phyloP scores from a whole-genome alignment of 2,888 invertebrate genomes.

The Tipula confusa region DNA sequence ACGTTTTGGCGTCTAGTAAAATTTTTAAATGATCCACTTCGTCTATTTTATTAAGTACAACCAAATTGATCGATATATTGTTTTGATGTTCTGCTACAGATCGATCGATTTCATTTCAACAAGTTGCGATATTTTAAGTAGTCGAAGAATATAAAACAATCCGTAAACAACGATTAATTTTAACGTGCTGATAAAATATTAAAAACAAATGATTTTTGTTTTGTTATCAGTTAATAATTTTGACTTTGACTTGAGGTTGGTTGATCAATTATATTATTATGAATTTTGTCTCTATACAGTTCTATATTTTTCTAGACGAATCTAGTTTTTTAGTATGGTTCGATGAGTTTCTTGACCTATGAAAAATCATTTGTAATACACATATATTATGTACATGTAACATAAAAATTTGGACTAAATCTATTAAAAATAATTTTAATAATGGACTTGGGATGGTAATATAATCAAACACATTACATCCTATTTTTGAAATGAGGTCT shows the following conservation, averaged over 20 bases:
- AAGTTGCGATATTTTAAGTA: not conserved
- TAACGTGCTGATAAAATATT: not conserved
- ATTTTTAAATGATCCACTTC: too few species aligned
- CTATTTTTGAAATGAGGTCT: too few species aligned
- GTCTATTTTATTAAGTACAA: too few species aligned
- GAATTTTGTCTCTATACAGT: not conserved
- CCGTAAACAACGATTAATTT: not conserved
- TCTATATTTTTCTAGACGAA: not conserved
- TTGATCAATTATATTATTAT: not conserved
- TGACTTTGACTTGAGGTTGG: not conserved
- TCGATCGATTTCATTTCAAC: not conserved
- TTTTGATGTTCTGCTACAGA: not conserved
- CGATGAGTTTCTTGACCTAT: not conserved
- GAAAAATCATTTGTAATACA: too few species aligned
- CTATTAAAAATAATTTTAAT: too few species aligned
- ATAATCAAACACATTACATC: too few species aligned
- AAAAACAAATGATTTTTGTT: not conserved
- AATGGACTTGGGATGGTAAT: too few species aligned
- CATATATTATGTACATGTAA: too few species aligned
- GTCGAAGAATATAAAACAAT: not conserved
- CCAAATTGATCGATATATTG: not conserved
- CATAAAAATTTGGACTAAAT: too few species aligned
- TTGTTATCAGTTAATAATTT: not conserved
- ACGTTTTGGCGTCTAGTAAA: not conserved
- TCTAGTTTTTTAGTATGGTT: too few species aligned